Evolutionary conservation across 2,888 invertebrate genomes (phyloP), one percentile per base, ranked within the genome.

Genomic region (Trisateles emortualis): DNA sequence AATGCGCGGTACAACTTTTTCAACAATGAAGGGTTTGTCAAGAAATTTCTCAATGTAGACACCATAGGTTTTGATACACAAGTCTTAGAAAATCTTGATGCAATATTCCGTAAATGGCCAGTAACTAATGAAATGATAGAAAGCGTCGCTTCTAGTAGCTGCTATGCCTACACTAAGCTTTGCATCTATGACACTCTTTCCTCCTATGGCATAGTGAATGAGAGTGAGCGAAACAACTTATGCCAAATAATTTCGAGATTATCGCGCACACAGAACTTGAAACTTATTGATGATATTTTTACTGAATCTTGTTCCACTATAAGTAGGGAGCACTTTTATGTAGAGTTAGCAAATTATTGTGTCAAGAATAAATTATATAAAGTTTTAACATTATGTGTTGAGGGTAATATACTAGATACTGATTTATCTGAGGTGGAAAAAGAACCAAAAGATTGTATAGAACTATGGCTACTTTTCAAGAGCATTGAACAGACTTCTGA

Each of bases 141-240:
- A 53, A 82, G 70, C 48, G 83, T 95, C 48, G 81, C 88, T 3
- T 79, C 82, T 14, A 90, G 91, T 50, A 82, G 87, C 57, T 94
- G 94, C 62, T 92, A 91, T 69, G 78, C 83, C 46, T 90, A 93
- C 50, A 90, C 94, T 1, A 92, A 93, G 78, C 88, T 95, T 78
- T 88, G 93, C 59, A 87, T 95, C 61, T 93, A 95, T 59, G 94
- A 95, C 73, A 94, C 94, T 49, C 79, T 96, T 3, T 90, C 93
- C 52, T 93, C 94, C 45, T 95, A 94, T 68, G 96, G 96, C 0
- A 91, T 95, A 68, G 95, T 96, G 47, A 93, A 93, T 55, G 85
- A 92, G 10, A 86, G 88, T 48, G 96, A 96, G 78, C 84, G 86
- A 24, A 83, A 84, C 9, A 87, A 95, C 76, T 79, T 95, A 29